phyloP scores from a whole-genome alignment of 2,888 invertebrate genomes.

The Abrostola triplasia region DNA sequence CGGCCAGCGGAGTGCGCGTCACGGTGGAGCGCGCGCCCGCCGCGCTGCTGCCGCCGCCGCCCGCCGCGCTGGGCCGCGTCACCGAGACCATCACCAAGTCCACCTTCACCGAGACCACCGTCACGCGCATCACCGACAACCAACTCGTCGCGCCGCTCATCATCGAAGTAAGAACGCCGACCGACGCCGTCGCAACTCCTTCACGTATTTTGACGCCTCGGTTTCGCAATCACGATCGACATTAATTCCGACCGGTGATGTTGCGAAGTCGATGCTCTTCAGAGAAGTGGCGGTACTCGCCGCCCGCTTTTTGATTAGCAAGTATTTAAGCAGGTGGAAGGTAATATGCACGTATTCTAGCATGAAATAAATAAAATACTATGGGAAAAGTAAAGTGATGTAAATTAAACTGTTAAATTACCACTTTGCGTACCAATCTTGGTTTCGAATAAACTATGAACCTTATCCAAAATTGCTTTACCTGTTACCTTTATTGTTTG shows the following conservation, averaged over 20 bases:
- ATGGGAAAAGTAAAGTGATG: not conserved
- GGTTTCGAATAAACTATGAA: not conserved
- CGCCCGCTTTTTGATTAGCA: slow-evolving; percentile 4
- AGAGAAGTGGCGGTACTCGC: slow-evolving; percentile 10
- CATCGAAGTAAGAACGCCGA: slow-evolving; percentile 92
- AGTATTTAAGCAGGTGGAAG: slow-evolving; percentile 41
- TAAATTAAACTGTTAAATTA: not conserved
- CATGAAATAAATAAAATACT: slow-evolving; percentile 10
- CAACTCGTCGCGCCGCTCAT: slow-evolving; percentile 94
- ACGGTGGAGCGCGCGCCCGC: slow-evolving; percentile 93
- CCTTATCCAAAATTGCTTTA: not conserved
- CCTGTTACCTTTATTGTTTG: not conserved
- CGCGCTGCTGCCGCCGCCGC: slow-evolving; percentile 92
- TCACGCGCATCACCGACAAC: slow-evolving; percentile 98
- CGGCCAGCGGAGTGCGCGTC: slow-evolving; percentile 91
- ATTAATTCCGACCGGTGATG: not conserved
- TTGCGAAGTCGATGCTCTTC: slow-evolving; percentile 36
- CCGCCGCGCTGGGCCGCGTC: slow-evolving; percentile 95
- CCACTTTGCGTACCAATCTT: not conserved
- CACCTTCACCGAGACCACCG: slow-evolving; percentile 97
- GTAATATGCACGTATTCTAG: slow-evolving; percentile 43
- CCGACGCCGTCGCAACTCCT: slow-evolving; percentile 25
- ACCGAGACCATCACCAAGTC: slow-evolving; percentile 98
- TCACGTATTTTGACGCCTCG: slow-evolving; percentile 13
- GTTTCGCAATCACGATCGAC: slow-evolving; percentile 27